These are phyloP conservation scores for Selenia dentaria DNA, from an alignment of 2,888 invertebrate species.

Conservation along the genomic window DNA sequence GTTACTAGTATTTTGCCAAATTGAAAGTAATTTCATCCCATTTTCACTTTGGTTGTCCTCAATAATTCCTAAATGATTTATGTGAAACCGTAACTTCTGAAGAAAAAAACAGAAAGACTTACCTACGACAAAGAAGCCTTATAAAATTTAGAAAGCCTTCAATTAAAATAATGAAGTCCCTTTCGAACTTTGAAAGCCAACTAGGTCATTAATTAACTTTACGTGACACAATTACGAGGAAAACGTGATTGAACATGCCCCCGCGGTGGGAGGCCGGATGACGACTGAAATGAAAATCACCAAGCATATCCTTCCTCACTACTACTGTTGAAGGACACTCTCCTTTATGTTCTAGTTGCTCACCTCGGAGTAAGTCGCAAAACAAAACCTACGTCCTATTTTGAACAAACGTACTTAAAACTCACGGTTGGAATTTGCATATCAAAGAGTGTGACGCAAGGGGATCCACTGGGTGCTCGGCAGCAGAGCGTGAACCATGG, in stretches of 20 bases:
- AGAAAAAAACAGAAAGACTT: constrained; percentile 1
- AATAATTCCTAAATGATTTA: no score
- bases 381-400: constrained; percentile 10
- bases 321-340: constrained; percentile 72
- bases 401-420: constrained; percentile 8
- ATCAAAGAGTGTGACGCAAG: constrained; percentile 46
- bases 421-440: constrained; percentile 47
- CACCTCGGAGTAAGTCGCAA: constrained; percentile 57
- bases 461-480: constrained; percentile 60
- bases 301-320: constrained; percentile 65
- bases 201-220: constrained; percentile 21
- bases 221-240: constrained; percentile 35
- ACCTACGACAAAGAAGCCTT: constrained; percentile 6
- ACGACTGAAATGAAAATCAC: constrained; percentile 71
- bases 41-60: no score
- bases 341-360: constrained; percentile 73
- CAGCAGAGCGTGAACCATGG: constrained; percentile 78
- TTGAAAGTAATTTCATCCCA: no score
- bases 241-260: constrained; percentile 51
- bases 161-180: constrained; percentile 1
- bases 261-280: constrained; percentile 47
- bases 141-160: constrained; percentile 3
- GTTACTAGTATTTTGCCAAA: no score
- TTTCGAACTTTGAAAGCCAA: constrained; percentile 13
- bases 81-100: no score